Evolutionary conservation across 2,888 invertebrate species (phyloP), one percentile per base, ranked within the genome.

Genomic region (Campopleginae sp.): DNA sequence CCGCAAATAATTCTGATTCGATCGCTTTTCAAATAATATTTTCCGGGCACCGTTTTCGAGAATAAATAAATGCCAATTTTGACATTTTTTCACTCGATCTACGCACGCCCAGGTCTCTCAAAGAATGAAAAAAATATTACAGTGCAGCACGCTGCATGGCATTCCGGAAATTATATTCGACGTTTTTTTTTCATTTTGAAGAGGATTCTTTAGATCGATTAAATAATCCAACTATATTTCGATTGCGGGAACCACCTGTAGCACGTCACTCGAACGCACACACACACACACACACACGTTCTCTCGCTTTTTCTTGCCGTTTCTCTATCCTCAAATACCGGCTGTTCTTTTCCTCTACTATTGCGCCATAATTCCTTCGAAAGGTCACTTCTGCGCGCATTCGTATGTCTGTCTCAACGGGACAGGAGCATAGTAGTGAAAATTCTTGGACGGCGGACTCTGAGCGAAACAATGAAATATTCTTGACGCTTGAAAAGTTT

Each of bases 181-280:
- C 65, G 33, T 12, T 19, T 46, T 27, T 58, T 42, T 14, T 23
- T 48, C 17, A 31, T 42, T 23, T 68, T 46, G 12, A 72, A 44
- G 44, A 66, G 61, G 61, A 78, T 66, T 80, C 54, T 42, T 78
- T 44, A 14, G 48, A 31, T 19, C 75, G 82, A 76, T 85, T 82
- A 76, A 82, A 82, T 82, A 80, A 82, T 71, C 71, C 75, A 79
- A 85, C 75, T 71, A 79, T 23, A 76, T 76, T 75, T 44, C 79
- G 66, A 82, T 79, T 58, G 70, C 76, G 65, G 54, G 27, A 71
- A 82, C 85, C 85, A 85, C 85, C 85, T 85, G 85, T 85, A 80
- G 85, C 75, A 66, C 61, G 76, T 85, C 75, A 68, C 78, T 75
- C 81, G 66, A 44, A 27, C 14, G n/a, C n/a, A 17, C 46, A 46